phyloP scores from a whole-genome alignment of 2,113 vertebrate species.

The Catharus minimus region DNA sequence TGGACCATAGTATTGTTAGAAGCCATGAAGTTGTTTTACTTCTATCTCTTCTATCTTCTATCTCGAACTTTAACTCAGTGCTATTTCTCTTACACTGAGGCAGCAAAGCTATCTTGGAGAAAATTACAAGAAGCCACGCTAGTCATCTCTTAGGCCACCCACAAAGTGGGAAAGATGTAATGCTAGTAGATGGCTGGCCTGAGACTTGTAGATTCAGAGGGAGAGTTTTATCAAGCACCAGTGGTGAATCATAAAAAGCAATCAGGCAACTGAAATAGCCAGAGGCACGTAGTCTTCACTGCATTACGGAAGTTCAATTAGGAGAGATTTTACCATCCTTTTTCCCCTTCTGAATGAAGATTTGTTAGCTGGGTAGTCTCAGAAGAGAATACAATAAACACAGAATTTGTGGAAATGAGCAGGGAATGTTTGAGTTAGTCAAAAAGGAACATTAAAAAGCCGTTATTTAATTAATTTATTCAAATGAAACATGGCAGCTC shows the following conservation, averaged over 20 bases:
- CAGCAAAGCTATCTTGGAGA: background rate
- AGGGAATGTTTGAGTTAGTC: background rate
- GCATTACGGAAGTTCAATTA: background rate
- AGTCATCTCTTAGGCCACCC: background rate
- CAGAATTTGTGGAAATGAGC: background rate
- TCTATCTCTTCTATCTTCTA: background rate
- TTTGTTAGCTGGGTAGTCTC: background rate
- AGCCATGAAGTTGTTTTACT: background rate
- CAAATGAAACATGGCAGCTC: background rate
- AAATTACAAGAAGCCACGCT: background rate
- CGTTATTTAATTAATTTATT: background rate
- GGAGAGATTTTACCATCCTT: background rate
- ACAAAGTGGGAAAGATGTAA: background rate
- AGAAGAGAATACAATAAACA: background rate
- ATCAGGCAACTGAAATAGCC: constrained; percentile 21
- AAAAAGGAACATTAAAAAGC: background rate
- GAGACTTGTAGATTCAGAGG: background rate
- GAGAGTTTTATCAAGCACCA: constrained; percentile 13
- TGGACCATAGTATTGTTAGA: background rate
- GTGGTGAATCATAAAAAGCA: background rate
- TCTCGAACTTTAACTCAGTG: background rate
- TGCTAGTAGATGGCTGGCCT: background rate
- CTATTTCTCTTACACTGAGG: background rate
- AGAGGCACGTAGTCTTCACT: background rate
- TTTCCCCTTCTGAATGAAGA: background rate